These are phyloP conservation scores for Limnodromus scolopaceus DNA, from an alignment of 2,797 vertebrate species.

Conservation along the genomic window DNA sequence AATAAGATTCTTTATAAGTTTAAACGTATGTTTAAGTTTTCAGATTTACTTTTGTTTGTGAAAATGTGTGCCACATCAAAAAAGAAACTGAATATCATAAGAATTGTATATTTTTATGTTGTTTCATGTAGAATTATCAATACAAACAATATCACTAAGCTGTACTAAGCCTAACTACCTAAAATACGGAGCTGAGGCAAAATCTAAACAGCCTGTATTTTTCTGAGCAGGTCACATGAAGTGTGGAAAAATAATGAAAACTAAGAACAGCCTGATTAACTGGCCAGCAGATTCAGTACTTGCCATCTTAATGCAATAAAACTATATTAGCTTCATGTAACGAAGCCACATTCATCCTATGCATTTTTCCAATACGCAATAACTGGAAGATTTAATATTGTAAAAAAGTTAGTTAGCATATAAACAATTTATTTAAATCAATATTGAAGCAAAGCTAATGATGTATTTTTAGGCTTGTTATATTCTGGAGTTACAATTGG, in stretches of 20 bases:
- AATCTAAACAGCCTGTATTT: background rate
- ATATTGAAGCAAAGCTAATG: conserved; percentile 3
- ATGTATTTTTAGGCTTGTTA: background rate
- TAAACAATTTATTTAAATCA: conserved; percentile 27
- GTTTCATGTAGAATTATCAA: background rate
- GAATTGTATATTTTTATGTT: background rate
- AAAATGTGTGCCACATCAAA: background rate
- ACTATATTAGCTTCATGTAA: background rate
- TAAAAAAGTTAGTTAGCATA: background rate
- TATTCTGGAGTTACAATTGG: background rate
- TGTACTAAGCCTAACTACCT: background rate
- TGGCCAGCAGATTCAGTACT: background rate
- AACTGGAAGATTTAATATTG: background rate
- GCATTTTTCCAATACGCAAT: conserved; percentile 1
- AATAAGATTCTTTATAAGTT: background rate
- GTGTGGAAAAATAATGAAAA: background rate
- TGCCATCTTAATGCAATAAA: background rate
- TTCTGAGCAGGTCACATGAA: background rate
- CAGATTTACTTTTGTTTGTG: background rate
- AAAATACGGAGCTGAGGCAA: background rate
- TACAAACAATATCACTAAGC: background rate
- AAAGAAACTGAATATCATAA: background rate
- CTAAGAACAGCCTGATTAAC: conserved; percentile 1
- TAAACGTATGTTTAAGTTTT: background rate
- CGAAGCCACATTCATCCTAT: background rate